Conservation (phyloP, 2,888 invertebrate genomes). For the Lycia hirtaria region DNA sequence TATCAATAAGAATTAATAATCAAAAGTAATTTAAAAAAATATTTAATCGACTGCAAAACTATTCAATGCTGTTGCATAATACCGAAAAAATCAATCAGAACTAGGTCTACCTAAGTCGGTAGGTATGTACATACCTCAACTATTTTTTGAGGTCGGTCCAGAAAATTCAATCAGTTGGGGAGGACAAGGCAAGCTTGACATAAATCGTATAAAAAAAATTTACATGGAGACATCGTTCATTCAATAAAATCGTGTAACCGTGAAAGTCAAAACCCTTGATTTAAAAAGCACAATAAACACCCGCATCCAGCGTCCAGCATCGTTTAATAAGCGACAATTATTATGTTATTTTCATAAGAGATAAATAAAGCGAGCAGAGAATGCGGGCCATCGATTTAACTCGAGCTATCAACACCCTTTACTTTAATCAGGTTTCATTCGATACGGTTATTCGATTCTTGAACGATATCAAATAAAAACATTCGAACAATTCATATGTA, state of each 20-base stretch:
- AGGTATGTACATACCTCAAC: no score
- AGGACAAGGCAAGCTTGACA: no score
- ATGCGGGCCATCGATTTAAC: conserved; percentile 80
- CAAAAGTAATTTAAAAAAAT: no score
- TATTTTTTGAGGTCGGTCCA: no score
- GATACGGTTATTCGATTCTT: conserved; percentile 46
- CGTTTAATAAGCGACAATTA: conserved; percentile 78
- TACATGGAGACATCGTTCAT: neutral
- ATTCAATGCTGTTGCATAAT: no score
- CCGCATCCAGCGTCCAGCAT: conserved; percentile 73
- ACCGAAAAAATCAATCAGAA: no score
- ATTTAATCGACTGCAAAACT: no score
- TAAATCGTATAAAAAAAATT: neutral
- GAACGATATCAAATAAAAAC: conserved; percentile 34
- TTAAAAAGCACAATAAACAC: conserved; percentile 65
- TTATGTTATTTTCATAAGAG: conserved; percentile 81
- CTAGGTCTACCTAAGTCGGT: no score
- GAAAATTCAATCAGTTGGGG: no score
- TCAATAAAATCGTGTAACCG: neutral
- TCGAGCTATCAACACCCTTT: conserved; percentile 77
- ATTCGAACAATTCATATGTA: neutral
- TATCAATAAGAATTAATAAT: no score
- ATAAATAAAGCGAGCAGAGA: conserved; percentile 57
- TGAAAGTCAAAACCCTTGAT: conserved; percentile 51
- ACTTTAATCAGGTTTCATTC: conserved; percentile 67